Evolutionary conservation across 2,113 vertebrate species (phyloP).

Genomic region (Paedocypris sp.): DNA sequence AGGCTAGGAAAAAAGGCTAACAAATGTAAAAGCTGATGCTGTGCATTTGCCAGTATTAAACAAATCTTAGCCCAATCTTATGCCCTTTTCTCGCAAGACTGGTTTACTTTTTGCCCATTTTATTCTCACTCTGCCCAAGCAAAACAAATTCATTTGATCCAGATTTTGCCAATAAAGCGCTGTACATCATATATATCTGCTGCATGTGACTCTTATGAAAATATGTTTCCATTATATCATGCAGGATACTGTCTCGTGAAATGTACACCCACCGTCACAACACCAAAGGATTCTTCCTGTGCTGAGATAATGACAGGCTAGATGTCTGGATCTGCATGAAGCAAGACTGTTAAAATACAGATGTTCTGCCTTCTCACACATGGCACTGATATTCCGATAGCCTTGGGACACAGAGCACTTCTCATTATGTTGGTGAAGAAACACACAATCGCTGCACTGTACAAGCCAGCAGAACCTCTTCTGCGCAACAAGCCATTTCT

Average conservation of each 20-base stretch:
- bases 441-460: background rate
- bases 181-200: too few species aligned
- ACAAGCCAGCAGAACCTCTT: background rate
- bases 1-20: too few species aligned
- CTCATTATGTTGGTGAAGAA: background rate
- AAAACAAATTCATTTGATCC: too few species aligned
- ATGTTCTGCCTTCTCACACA: conserved; percentile 45
- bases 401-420: conserved; percentile 36
- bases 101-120: too few species aligned
- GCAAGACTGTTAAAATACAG: conserved; percentile 56
- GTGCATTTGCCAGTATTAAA: too few species aligned
- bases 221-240: too few species aligned
- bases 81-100: too few species aligned
- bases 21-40: too few species aligned
- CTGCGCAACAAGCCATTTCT: background rate
- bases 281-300: background rate
- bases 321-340: conserved; percentile 20
- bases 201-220: too few species aligned
- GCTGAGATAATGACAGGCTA: conserved; percentile 49
- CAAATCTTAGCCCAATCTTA: too few species aligned
- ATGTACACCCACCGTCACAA: conserved; percentile 14
- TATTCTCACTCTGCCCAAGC: too few species aligned
- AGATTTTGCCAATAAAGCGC: too few species aligned
- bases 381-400: conserved; percentile 48
- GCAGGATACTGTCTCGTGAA: conserved; percentile 2